Percentiles rank a stretch among this genome's conserved stretches.
phyloP scores from a whole-genome alignment of 2,888 invertebrate species.

The Dryobotodes eremita region DNA sequence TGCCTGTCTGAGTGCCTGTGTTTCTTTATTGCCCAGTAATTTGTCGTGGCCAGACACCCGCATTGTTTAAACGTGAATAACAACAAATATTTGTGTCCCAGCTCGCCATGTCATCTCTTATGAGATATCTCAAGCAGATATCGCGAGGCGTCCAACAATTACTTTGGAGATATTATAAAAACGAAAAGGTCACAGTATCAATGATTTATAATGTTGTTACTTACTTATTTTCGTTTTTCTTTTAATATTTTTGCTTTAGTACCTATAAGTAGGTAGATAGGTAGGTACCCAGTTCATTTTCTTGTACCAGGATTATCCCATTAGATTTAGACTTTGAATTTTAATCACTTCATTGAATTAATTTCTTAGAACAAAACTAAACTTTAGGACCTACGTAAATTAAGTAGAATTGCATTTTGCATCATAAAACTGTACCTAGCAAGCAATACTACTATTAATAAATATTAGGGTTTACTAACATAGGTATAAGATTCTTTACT shows the following conservation, averaged over 20 bases:
- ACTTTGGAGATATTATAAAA: constrained; percentile 13
- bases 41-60: constrained; percentile 39
- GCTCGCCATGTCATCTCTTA: constrained; percentile 19
- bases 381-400: not conserved
- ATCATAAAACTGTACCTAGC: not conserved
- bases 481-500: too few relatives aligned
- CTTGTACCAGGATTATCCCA: not conserved
- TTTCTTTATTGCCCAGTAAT: constrained; percentile 40
- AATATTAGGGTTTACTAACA: too few relatives aligned
- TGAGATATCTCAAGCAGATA: constrained; percentile 40
- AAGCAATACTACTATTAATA: too few relatives aligned
- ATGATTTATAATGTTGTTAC: not conserved
- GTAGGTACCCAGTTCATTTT: not conserved
- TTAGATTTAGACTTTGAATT: not conserved
- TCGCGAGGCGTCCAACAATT: constrained; percentile 9
- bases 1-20: not conserved
- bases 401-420: not conserved
- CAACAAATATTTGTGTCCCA: constrained; percentile 42
- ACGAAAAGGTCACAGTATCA: not conserved
- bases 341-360: not conserved
- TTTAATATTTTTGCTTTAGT: not conserved
- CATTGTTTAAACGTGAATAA: constrained; percentile 56
- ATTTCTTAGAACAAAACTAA: not conserved
- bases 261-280: not conserved
- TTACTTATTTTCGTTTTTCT: not conserved